Evolutionary conservation across 2,113 vertebrate genomes (phyloP).

Genomic region (Scalopus aquaticus): DNA sequence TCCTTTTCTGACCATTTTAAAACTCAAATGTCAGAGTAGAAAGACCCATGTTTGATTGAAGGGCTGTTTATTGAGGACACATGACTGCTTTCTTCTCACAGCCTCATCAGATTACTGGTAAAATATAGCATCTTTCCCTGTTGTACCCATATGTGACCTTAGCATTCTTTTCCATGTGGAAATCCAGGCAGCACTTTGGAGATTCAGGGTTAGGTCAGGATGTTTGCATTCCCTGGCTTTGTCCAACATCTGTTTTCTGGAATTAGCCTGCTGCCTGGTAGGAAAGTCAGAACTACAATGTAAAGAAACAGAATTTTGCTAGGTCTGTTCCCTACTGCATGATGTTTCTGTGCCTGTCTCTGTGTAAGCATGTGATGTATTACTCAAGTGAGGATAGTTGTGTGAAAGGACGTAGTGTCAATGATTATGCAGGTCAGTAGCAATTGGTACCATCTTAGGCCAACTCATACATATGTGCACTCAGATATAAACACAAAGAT

Average conservation of each 20-base stretch:
- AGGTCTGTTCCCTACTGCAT: background rate
- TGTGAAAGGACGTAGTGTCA: background rate
- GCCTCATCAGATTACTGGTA: background rate
- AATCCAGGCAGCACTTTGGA: background rate
- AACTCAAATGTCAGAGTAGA: background rate
- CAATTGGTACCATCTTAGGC: background rate
- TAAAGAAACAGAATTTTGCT: background rate
- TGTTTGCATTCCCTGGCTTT: background rate
- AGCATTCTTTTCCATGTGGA: background rate
- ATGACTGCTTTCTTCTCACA: background rate
- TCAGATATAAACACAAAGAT: background rate
- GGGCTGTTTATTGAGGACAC: background rate
- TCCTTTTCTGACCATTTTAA: background rate
- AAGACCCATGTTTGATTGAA: background rate
- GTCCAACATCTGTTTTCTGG: background rate
- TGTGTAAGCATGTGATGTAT: background rate
- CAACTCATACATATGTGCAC: background rate
- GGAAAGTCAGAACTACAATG: background rate
- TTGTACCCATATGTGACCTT: background rate
- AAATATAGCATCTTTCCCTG: background rate
- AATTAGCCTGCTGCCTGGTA: background rate
- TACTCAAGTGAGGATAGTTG: background rate
- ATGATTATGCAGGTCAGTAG: background rate
- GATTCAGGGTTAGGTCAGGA: background rate
- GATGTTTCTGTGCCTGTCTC: background rate